Percentiles rank a stretch among this genome's conserved stretches.
phyloP scores from a whole-genome alignment of 2,888 invertebrate genomes.

The Urechis unicinctus region DNA sequence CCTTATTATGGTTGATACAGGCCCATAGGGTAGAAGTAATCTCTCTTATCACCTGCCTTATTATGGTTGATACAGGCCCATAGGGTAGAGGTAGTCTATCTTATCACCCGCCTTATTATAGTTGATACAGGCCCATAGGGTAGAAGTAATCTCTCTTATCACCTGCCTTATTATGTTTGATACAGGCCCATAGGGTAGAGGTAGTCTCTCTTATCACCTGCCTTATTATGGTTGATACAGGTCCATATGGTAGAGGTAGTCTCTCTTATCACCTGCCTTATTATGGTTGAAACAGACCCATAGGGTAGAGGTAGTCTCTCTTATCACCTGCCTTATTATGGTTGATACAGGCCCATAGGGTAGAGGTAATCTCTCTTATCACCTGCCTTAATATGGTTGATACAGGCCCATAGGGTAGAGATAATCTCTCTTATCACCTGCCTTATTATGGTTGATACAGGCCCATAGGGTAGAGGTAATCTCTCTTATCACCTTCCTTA shows the following conservation, averaged over 20 bases:
- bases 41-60: background rate
- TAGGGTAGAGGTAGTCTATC: conserved; percentile 37
- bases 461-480: conserved; percentile 44
- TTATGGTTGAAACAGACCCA: conserved; percentile 49
- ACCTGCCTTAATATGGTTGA: too few relatives aligned
- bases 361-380: conserved; percentile 29
- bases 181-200: conserved; percentile 44
- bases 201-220: conserved; percentile 22
- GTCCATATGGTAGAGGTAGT: conserved; percentile 42
- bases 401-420: conserved; percentile 44
- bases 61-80: conserved; percentile 49
- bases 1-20: conserved; percentile 59
- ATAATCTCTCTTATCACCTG: conserved; percentile 22
- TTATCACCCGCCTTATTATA: conserved; percentile 58
- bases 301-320: conserved; percentile 37
- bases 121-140: conserved; percentile 47
- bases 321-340: too few relatives aligned
- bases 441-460: too few relatives aligned
- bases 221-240: conserved; percentile 59
- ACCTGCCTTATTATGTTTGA: too few relatives aligned
- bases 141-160: conserved; percentile 29
- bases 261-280: background rate
- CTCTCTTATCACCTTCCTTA: background rate
- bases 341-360: conserved; percentile 48
- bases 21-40: conserved; percentile 42